Evolutionary conservation across 2,888 invertebrate genomes (phyloP).

Genomic region (Helobdella robusta): DNA sequence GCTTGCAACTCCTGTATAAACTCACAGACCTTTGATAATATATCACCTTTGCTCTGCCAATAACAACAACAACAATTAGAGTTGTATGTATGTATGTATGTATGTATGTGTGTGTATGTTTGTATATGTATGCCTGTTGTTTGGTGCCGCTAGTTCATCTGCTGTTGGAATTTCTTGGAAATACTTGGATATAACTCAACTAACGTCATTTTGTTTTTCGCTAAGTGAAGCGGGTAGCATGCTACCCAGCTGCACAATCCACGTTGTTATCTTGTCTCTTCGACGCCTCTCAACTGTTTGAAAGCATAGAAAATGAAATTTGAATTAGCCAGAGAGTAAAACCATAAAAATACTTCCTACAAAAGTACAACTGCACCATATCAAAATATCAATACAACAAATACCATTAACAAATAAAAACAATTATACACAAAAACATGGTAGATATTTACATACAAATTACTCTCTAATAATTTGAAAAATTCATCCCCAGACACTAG

Average conservation of each 20-base stretch:
- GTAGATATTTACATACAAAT: too few relatives aligned
- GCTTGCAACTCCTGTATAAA: conserved; percentile 76
- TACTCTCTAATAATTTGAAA: too few relatives aligned
- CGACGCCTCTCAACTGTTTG: conserved; percentile 72
- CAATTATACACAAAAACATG: neutral
- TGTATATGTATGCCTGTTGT: too few relatives aligned
- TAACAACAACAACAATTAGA: neutral
- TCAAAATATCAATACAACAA: neutral
- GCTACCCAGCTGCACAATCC: conserved; percentile 84
- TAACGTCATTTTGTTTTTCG: conserved; percentile 55
- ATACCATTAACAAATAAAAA: neutral
- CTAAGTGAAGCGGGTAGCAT: conserved; percentile 63
- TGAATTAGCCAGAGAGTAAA: neutral
- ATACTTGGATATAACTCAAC: too few relatives aligned
- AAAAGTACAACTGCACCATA: neutral
- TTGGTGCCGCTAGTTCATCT: too few relatives aligned
- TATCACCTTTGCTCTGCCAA: conserved; percentile 80
- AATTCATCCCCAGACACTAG: neutral
- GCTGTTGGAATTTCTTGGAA: too few relatives aligned
- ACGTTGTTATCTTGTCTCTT: conserved; percentile 89
- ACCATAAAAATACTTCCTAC: neutral
- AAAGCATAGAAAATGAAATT: neutral
- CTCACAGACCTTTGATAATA: conserved; percentile 87
- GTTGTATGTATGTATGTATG: too few relatives aligned
- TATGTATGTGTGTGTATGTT: too few relatives aligned